phyloP scores from a whole-genome alignment of 2,797 vertebrate species.

The Hirundo rustica region DNA sequence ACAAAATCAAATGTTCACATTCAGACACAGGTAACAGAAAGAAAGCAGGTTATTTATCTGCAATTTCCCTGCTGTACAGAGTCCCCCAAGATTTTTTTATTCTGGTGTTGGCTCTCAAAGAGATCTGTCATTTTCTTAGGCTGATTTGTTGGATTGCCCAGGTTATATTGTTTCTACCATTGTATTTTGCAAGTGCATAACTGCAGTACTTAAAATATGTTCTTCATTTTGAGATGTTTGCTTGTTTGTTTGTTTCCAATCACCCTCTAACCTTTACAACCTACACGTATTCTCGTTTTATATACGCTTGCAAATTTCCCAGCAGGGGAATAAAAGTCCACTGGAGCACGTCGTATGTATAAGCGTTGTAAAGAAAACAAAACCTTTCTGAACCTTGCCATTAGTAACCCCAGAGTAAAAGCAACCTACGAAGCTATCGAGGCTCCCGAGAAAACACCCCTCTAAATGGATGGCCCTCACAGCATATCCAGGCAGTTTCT shows the following conservation, averaged over 20 bases:
- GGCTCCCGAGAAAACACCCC: neutral
- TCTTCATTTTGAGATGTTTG: neutral
- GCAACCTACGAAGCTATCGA: accelerated
- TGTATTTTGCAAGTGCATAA: neutral
- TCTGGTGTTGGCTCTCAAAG: neutral
- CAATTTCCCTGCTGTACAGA: neutral
- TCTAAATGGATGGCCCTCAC: accelerated
- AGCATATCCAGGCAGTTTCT: neutral
- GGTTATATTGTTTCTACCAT: accelerated
- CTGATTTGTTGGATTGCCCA: neutral
- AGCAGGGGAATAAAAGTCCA: neutral
- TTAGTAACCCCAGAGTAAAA: neutral
- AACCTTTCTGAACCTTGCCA: neutral
- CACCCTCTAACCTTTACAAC: neutral
- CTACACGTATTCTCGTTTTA: neutral
- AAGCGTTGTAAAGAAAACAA: neutral
- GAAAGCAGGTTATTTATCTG: neutral
- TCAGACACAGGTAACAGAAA: neutral
- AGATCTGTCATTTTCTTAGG: neutral
- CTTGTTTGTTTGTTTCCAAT: neutral
- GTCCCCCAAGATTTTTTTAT: neutral
- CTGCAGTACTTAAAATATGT: neutral
- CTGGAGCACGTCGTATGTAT: accelerated
- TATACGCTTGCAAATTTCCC: neutral
- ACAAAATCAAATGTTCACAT: neutral